These are phyloP conservation scores for Toxotes jaculatrix DNA, from an alignment of 2,113 vertebrate species.

Conservation along the genomic window DNA sequence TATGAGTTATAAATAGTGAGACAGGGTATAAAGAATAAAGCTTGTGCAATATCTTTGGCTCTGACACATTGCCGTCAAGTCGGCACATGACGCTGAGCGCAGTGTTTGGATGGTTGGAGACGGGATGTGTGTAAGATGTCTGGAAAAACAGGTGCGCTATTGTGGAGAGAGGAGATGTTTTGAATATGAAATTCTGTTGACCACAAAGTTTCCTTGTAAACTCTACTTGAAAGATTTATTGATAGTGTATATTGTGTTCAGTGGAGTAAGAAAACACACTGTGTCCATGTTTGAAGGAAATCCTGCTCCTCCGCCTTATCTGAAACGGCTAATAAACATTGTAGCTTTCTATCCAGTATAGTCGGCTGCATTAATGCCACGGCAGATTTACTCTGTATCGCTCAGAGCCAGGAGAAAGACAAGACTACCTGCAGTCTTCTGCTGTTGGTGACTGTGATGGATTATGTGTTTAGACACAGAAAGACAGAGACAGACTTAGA, in stretches of 20 bases:
- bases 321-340: constrained; percentile 45
- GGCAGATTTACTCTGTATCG: constrained; percentile 49
- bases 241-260: not conserved
- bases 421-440: constrained; percentile 55
- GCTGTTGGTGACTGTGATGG: constrained; percentile 66
- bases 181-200: constrained; percentile 36
- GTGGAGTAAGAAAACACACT: not conserved
- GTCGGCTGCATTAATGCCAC: constrained; percentile 37
- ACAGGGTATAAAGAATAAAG: not conserved
- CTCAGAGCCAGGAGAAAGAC: constrained; percentile 37
- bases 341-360: constrained; percentile 8
- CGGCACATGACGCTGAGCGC: not conserved
- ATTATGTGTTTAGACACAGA: constrained; percentile 60
- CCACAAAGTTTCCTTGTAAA: constrained; percentile 26
- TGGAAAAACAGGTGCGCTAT: constrained; percentile 23
- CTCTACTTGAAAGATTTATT: constrained; percentile 26
- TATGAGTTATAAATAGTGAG: constrained; percentile 30
- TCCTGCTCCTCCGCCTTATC: constrained; percentile 18
- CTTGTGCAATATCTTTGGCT: constrained; percentile 10
- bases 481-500: constrained; percentile 44
- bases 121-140: not conserved
- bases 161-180: constrained; percentile 15
- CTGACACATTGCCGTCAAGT: constrained; percentile 40
- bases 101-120: constrained; percentile 40
- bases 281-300: constrained; percentile 4